Evolutionary conservation across 2,888 invertebrate genomes (phyloP).

Genomic region (Rhingia rostrata): DNA sequence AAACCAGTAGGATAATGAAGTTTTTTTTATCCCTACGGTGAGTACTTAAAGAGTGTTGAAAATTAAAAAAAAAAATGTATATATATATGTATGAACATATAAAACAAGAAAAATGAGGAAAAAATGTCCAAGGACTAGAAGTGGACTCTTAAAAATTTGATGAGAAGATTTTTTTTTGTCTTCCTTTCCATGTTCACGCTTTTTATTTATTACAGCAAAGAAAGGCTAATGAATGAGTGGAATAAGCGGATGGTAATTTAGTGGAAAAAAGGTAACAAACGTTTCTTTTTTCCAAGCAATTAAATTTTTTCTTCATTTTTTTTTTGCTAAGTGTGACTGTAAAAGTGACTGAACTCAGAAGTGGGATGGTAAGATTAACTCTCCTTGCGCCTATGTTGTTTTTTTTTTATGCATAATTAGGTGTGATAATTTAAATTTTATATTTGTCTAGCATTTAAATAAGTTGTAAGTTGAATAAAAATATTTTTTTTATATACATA

Average conservation of each 20-base stretch:
- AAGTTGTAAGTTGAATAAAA: too few species aligned
- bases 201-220: not conserved
- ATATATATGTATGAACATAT: too few species aligned
- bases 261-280: slow-evolving; percentile 25
- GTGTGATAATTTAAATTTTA: too few species aligned
- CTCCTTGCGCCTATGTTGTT: too few species aligned
- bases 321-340: too few species aligned
- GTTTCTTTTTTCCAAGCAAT: not conserved
- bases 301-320: too few species aligned
- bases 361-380: too few species aligned
- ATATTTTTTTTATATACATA: too few species aligned
- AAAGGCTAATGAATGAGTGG: slow-evolving; percentile 11
- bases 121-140: slow-evolving; percentile 2
- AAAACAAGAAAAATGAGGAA: too few species aligned
- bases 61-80: not conserved
- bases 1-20: slow-evolving; percentile 13
- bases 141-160: slow-evolving; percentile 7
- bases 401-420: too few species aligned
- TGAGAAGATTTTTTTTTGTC: slow-evolving; percentile 22
- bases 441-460: too few species aligned
- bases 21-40: slow-evolving; percentile 26
- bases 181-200: slow-evolving; percentile 2
- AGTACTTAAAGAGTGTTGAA: slow-evolving; percentile 1
- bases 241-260: slow-evolving; percentile 35
- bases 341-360: too few species aligned